These are phyloP conservation scores for Puma concolor DNA, from an alignment of 2,113 vertebrate genomes.

Conservation along the genomic window DNA sequence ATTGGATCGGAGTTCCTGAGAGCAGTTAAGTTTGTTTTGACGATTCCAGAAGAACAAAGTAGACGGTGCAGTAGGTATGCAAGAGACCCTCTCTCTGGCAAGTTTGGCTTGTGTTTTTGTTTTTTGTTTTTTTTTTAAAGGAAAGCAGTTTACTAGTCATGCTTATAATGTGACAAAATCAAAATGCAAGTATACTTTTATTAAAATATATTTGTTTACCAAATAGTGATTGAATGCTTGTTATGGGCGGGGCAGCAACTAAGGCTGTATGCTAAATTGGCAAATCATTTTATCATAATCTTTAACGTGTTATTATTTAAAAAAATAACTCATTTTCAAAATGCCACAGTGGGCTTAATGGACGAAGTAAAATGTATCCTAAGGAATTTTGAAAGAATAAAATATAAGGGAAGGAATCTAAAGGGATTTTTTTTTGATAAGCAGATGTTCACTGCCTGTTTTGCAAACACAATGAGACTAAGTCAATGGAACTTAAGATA, in stretches of 20 bases:
- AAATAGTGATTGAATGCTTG: background rate
- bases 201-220: background rate
- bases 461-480: background rate
- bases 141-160: background rate
- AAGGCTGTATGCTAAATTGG: background rate
- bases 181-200: background rate
- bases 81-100: background rate
- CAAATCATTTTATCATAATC: background rate
- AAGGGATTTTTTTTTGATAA: background rate
- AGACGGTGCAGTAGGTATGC: background rate
- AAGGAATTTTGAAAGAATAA: background rate
- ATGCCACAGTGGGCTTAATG: background rate
- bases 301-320: background rate
- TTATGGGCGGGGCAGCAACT: background rate
- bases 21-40: conserved; percentile 82
- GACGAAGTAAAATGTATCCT: background rate
- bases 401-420: background rate
- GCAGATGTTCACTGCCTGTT: conserved; percentile 41
- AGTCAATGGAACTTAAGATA: conserved; percentile 53
- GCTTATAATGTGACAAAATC: background rate
- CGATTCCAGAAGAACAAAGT: conserved; percentile 76
- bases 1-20: conserved; percentile 67
- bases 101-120: background rate
- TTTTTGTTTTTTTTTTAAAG: background rate
- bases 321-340: background rate